Evolutionary conservation across 1,140 invertebrate species (phyloP).

Genomic region (Diabrotica virgifera): DNA sequence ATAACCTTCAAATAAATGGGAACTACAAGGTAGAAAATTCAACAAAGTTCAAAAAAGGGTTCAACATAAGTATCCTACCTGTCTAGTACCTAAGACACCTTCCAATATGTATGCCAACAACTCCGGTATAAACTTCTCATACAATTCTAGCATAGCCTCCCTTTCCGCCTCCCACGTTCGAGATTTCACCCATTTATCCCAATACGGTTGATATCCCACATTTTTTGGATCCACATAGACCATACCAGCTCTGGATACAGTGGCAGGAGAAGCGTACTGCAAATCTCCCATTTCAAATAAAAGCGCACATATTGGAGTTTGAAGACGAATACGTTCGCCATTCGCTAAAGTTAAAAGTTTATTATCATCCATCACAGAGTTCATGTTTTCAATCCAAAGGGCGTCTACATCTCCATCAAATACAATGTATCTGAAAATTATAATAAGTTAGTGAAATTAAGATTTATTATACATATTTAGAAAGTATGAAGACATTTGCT

Average conservation of each 20-base stretch:
- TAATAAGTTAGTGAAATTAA: too few species aligned
- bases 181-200: slow-evolving; percentile 71
- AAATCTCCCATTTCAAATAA: slow-evolving; percentile 90
- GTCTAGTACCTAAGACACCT: slow-evolving; percentile 69
- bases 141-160: slow-evolving; percentile 58
- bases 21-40: too few species aligned
- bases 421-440: slow-evolving; percentile 54
- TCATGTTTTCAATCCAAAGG: slow-evolving; percentile 95
- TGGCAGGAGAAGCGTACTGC: slow-evolving; percentile 86
- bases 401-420: slow-evolving; percentile 94
- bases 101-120: slow-evolving; percentile 73
- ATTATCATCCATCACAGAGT: slow-evolving; percentile 95
- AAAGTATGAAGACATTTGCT: too few species aligned
- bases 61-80: too few species aligned
- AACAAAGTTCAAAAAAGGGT: too few species aligned
- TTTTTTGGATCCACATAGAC: slow-evolving; percentile 91
- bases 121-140: slow-evolving; percentile 69
- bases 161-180: slow-evolving; percentile 52
- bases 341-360: slow-evolving; percentile 84
- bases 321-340: slow-evolving; percentile 81
- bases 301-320: slow-evolving; percentile 74
- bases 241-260: slow-evolving; percentile 88
- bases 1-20: too few species aligned
- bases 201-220: slow-evolving; percentile 80
- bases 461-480: too few species aligned